Evolutionary conservation across 1,140 invertebrate species (phyloP).

Genomic region (Luehdorfia chinensis): DNA sequence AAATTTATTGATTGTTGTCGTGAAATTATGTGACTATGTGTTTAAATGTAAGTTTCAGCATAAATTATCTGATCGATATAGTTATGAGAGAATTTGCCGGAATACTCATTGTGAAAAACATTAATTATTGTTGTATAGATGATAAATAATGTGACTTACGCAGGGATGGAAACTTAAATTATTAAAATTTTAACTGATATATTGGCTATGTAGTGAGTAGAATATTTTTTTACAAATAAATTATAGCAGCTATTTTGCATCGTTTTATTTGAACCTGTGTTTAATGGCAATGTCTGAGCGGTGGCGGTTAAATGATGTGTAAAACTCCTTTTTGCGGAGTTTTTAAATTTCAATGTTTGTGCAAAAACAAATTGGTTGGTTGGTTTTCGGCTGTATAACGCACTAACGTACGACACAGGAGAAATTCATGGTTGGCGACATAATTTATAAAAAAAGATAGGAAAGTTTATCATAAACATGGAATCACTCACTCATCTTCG

Average conservation of each 20-base stretch:
- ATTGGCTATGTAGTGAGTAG: constrained; percentile 79
- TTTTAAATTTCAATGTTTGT: too few relatives aligned
- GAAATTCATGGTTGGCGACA: too few relatives aligned
- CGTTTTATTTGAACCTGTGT: constrained; percentile 28
- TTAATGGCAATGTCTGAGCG: too few relatives aligned
- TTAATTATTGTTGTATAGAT: constrained; percentile 76
- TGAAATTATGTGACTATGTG: constrained; percentile 47
- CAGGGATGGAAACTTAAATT: constrained; percentile 79
- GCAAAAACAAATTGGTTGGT: too few relatives aligned
- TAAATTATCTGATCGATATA: constrained; percentile 68
- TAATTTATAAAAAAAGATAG: too few relatives aligned
- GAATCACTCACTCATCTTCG: too few relatives aligned
- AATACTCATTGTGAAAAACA: constrained; percentile 72
- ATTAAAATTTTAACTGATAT: constrained; percentile 78
- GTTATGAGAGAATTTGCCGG: constrained; percentile 44
- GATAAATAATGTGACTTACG: constrained; percentile 77
- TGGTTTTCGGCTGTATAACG: too few relatives aligned
- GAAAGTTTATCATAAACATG: too few relatives aligned
- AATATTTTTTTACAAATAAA: constrained; percentile 80
- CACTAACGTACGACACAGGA: too few relatives aligned
- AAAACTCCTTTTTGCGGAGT: too few relatives aligned
- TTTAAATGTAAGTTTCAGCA: constrained; percentile 70
- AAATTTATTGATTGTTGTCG: constrained; percentile 61
- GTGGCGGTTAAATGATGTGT: too few relatives aligned
- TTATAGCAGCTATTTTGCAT: constrained; percentile 69